Percentiles rank a stretch among this genome's conserved stretches.
phyloP scores from a whole-genome alignment of 2,113 vertebrate species.

The Ibidorhyncha struthersii region DNA sequence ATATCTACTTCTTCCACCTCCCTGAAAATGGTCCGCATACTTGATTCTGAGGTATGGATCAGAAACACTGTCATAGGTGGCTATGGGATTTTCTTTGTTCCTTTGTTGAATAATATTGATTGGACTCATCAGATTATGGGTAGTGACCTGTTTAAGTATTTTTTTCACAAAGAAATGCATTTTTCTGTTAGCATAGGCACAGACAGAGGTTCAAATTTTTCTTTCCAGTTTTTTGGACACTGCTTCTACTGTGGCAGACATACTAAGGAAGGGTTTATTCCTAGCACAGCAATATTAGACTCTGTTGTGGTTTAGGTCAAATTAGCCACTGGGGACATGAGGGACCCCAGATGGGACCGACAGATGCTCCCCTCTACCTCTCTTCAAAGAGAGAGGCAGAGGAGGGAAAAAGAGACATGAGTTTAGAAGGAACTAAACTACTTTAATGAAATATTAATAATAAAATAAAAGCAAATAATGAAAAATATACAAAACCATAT shows the following conservation, averaged over 20 bases:
- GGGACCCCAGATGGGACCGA: too few relatives aligned
- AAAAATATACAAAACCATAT: too few relatives aligned
- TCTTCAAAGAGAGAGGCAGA: too few relatives aligned
- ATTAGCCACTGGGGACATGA: too few relatives aligned
- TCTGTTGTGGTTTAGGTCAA: background rate
- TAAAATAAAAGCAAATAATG: too few relatives aligned
- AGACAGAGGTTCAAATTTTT: background rate
- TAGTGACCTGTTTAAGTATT: background rate
- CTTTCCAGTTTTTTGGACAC: background rate
- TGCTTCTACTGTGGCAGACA: background rate
- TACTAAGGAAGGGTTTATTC: background rate
- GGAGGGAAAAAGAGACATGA: too few relatives aligned
- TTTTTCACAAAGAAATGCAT: background rate
- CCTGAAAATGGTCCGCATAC: background rate
- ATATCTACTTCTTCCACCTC: background rate
- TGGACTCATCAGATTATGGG: background rate
- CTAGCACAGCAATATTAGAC: background rate
- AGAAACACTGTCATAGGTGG: background rate
- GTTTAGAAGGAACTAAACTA: too few relatives aligned
- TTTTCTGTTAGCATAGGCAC: background rate
- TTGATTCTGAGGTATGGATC: background rate
- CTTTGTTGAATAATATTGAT: background rate
- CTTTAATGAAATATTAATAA: too few relatives aligned
- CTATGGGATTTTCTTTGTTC: background rate
- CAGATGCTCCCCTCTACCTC: too few relatives aligned